Evolutionary conservation across 2,888 invertebrate species (phyloP).

Genomic region (Smittia sp.): DNA sequence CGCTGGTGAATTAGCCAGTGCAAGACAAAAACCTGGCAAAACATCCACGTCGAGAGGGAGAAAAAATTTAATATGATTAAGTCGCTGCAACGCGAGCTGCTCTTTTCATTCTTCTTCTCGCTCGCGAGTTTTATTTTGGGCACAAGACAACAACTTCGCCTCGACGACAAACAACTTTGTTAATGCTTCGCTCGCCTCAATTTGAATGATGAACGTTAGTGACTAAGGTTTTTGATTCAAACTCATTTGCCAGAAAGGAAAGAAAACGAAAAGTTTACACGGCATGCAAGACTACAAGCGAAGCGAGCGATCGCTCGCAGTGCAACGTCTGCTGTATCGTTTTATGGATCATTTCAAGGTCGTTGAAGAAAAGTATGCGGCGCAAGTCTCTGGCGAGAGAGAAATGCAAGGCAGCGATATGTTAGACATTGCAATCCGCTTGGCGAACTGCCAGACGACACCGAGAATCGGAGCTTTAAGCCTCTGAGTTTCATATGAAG

Average conservation of each 20-base stretch:
- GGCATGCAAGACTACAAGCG: constrained; percentile 5
- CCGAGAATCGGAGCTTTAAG: not conserved
- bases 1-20: not conserved
- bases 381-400: constrained; percentile 3
- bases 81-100: constrained; percentile 12
- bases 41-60: not conserved
- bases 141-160: not conserved
- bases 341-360: constrained; percentile 35
- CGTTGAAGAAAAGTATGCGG: constrained; percentile 25
- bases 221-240: not conserved
- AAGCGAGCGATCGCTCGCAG: constrained; percentile 10
- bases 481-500: not conserved
- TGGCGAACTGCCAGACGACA: constrained; percentile 14
- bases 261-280: constrained; percentile 24
- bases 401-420: constrained; percentile 20
- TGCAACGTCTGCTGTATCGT: constrained; percentile 28
- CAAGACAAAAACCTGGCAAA: constrained; percentile 14
- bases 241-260: constrained; percentile 4
- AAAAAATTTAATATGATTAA: constrained; percentile 18
- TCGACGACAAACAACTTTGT: constrained; percentile 1
- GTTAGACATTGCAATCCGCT: not conserved
- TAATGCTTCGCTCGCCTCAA: not conserved
- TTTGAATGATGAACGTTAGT: not conserved
- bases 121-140: constrained; percentile 9
- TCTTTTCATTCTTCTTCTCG: not conserved